A percentile compares a stretch with the other conserved stretches of the same genome.
These are phyloP conservation scores for Syrrhaptes paradoxus DNA, from an alignment of 2,113 vertebrate genomes.

Conservation along the genomic window DNA sequence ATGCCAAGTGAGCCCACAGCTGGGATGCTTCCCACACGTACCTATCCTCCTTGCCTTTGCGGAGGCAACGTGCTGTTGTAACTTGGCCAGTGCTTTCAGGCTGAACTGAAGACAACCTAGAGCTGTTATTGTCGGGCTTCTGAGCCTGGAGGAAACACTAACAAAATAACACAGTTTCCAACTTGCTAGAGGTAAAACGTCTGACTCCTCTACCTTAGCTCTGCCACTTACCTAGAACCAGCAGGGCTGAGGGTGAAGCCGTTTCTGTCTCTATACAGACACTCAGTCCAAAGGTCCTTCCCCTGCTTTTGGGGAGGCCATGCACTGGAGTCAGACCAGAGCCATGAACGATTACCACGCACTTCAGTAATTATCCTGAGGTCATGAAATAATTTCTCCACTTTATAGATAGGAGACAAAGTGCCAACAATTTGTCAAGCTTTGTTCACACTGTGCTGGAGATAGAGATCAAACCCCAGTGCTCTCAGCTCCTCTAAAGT, in stretches of 20 bases:
- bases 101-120: neutral
- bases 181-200: neutral
- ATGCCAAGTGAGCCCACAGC: neutral
- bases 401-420: neutral
- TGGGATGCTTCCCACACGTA: neutral
- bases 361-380: neutral
- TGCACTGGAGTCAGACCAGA: neutral
- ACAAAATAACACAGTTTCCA: neutral
- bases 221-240: neutral
- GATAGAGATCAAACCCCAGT: neutral
- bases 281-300: neutral
- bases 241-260: neutral
- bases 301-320: neutral
- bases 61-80: neutral
- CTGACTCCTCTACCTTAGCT: neutral
- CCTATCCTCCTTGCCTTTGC: neutral
- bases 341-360: fast-evolving
- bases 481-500: neutral
- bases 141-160: neutral
- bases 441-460: fast-evolving
- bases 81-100: neutral
- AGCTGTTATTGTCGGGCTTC: neutral
- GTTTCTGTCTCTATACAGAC: neutral
- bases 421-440: neutral
- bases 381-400: neutral